Percentiles rank a stretch among this genome's conserved stretches.
Conservation (phyloP, 2,797 vertebrate species). For the Mycteria americana region DNA sequence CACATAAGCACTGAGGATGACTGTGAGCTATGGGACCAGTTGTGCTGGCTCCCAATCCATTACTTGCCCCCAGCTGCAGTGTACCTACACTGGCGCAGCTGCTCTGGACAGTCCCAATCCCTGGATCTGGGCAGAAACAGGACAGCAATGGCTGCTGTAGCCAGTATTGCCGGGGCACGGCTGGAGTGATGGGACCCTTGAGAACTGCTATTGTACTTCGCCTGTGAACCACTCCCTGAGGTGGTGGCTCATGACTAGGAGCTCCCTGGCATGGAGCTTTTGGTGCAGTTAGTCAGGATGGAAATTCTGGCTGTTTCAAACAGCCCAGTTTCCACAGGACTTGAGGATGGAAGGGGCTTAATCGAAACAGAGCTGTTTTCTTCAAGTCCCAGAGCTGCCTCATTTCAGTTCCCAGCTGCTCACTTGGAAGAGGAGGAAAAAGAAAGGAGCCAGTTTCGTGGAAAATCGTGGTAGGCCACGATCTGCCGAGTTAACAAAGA, state of each 20-base stretch:
- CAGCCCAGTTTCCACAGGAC: not conserved
- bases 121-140: not conserved
- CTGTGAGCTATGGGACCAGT: not conserved
- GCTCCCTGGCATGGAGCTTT: not conserved
- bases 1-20: not conserved
- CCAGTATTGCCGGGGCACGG: not conserved
- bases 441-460: not conserved
- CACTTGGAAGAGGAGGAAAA: not conserved
- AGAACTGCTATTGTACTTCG: not conserved
- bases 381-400: not conserved
- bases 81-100: not conserved
- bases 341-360: not conserved
- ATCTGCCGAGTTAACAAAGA: not conserved
- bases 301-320: not conserved
- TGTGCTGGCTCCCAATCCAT: not conserved
- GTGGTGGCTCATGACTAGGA: not conserved
- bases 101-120: not conserved
- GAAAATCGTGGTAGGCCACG: not conserved
- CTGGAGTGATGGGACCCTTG: not conserved
- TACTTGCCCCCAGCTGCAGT: not conserved
- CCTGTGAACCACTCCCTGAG: not conserved
- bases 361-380: not conserved
- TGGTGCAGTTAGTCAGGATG: not conserved
- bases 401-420: not conserved
- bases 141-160: fast-evolving